Evolutionary conservation across 2,797 vertebrate species (phyloP).

Genomic region (Nyctibius grandis): DNA sequence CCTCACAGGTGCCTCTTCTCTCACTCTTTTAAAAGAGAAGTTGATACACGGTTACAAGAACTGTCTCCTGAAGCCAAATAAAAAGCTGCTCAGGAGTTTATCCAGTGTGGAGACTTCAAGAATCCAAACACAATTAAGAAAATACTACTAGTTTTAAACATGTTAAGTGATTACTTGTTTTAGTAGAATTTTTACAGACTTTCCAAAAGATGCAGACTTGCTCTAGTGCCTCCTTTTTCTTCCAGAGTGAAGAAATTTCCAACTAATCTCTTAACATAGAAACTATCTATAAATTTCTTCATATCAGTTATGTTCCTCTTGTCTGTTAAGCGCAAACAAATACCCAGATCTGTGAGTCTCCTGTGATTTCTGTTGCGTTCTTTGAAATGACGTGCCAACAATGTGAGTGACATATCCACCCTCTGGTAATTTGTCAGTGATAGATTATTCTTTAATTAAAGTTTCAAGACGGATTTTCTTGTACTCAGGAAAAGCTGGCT

Average conservation of each 20-base stretch:
- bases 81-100: background rate
- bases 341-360: slow-evolving; percentile 27
- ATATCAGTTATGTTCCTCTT: slow-evolving; percentile 30
- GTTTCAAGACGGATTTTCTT: slow-evolving; percentile 50
- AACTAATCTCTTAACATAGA: slow-evolving; percentile 15
- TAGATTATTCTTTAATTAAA: slow-evolving; percentile 63
- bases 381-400: slow-evolving; percentile 38
- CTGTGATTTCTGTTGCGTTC: slow-evolving; percentile 20
- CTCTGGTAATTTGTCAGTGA: slow-evolving; percentile 53
- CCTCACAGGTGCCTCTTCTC: background rate
- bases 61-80: background rate
- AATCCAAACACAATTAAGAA: background rate
- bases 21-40: background rate
- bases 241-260: slow-evolving; percentile 16
- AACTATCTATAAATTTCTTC: slow-evolving; percentile 29
- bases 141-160: background rate
- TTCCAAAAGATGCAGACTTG: background rate
- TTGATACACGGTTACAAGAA: background rate
- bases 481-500: background rate
- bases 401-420: slow-evolving; percentile 47
- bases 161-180: background rate
- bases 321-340: slow-evolving; percentile 65
- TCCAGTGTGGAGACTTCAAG: background rate
- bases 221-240: background rate
- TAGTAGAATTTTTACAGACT: background rate